Percentiles rank a stretch among this genome's conserved stretches.
Conservation (phyloP, 2,113 vertebrate species). For the Sapayoa aenigma region DNA sequence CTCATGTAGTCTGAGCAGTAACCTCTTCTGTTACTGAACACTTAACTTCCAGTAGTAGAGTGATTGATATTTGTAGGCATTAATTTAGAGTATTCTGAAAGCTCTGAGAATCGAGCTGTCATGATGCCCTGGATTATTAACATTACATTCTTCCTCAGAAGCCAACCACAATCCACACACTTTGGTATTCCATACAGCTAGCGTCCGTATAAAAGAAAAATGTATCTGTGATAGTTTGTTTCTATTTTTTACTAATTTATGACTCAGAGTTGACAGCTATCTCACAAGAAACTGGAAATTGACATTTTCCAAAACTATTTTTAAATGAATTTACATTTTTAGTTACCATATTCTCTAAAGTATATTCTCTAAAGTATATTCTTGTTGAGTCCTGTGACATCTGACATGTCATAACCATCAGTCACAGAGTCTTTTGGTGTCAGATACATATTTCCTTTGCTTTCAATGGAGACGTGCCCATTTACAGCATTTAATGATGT, state of each 20-base stretch:
- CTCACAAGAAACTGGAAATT: background rate
- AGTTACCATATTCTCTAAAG: background rate
- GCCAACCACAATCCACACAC: background rate
- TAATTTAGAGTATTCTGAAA: background rate
- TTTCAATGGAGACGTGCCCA: background rate
- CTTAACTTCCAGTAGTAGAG: background rate
- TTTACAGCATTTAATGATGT: slow-evolving; percentile 10
- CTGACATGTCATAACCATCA: background rate
- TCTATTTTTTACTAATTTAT: background rate
- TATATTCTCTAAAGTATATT: background rate
- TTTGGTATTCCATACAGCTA: background rate
- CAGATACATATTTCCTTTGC: background rate
- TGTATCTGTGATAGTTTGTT: background rate
- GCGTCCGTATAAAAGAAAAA: background rate
- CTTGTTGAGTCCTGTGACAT: background rate
- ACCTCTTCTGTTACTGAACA: background rate
- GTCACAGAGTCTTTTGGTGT: background rate
- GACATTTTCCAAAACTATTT: background rate
- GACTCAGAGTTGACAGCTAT: background rate
- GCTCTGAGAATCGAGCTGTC: background rate
- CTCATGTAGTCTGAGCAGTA: background rate
- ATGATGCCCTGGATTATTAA: background rate
- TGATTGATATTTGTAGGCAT: background rate
- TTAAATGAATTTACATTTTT: background rate
- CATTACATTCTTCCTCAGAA: background rate